Conservation (phyloP, 1,140 invertebrate genomes). For the Steinernema feltiae region DNA sequence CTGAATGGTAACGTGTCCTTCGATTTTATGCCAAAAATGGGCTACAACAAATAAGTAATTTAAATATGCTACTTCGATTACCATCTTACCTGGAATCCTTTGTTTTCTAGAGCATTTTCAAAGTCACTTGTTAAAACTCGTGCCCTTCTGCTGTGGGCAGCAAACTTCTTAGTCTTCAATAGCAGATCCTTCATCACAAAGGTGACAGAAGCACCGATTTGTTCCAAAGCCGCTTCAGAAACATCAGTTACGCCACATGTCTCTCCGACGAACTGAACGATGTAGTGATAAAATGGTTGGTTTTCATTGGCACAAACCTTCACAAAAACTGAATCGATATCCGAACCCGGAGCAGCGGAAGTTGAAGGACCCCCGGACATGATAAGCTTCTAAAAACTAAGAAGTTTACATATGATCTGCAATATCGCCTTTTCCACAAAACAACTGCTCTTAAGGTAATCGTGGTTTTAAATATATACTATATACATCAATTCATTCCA, state of each 20-base stretch:
- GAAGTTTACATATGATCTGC: not conserved
- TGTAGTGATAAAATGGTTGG: not conserved
- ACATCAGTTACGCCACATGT: constrained; percentile 21
- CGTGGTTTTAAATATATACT: no score
- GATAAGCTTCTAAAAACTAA: not conserved
- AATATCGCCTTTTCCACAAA: no score
- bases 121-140: constrained; percentile 19
- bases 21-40: constrained; percentile 23
- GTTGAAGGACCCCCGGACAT: not conserved
- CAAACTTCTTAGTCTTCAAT: constrained; percentile 14
- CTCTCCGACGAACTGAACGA: constrained; percentile 24
- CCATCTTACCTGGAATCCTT: constrained; percentile 13
- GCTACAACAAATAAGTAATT: constrained; percentile 18
- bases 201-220: constrained; percentile 9
- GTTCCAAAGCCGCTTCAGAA: constrained; percentile 13
- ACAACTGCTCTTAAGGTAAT: no score
- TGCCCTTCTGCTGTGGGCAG: constrained; percentile 14
- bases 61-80: no score
- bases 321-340: not conserved
- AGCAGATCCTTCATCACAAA: constrained; percentile 15
- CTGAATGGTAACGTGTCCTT: constrained; percentile 6
- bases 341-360: not conserved
- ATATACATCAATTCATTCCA: no score
- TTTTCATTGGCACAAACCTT: not conserved
- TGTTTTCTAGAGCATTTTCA: constrained; percentile 15